phyloP scores from a whole-genome alignment of 2,888 invertebrate species.

The Aleiodes testaceus region DNA sequence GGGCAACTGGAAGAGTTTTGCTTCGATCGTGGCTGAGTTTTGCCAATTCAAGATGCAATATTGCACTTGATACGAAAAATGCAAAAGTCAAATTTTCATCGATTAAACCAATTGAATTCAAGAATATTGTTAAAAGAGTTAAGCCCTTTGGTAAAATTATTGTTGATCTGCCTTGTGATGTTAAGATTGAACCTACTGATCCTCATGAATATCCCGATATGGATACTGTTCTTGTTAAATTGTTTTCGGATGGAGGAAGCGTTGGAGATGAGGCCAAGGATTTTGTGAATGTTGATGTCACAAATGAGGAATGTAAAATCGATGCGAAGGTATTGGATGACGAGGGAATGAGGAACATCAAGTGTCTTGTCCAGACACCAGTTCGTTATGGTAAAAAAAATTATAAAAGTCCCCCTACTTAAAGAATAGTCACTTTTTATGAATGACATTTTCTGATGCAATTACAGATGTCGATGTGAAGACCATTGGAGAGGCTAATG shows the following conservation, averaged over 20 bases:
- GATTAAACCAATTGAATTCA: constrained; percentile 31
- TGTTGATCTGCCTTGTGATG: constrained; percentile 53
- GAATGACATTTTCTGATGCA: neutral
- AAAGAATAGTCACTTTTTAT: neutral
- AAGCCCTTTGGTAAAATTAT: constrained; percentile 53
- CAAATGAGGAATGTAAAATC: constrained; percentile 46
- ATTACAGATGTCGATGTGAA: constrained; percentile 52
- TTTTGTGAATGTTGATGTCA: constrained; percentile 44
- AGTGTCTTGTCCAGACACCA: constrained; percentile 51
- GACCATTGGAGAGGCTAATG: constrained; percentile 43
- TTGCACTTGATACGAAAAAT: constrained; percentile 7
- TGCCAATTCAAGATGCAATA: neutral
- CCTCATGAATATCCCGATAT: constrained; percentile 55
- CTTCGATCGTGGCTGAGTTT: neutral
- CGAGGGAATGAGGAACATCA: constrained; percentile 33
- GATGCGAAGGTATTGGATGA: constrained; percentile 21
- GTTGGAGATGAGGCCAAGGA: constrained; percentile 29
- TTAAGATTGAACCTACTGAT: constrained; percentile 52
- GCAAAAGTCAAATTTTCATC: constrained; percentile 7
- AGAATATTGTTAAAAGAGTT: constrained; percentile 48
- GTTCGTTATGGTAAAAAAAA: constrained; percentile 51
- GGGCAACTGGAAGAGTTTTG: neutral
- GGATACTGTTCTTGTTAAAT: constrained; percentile 51
- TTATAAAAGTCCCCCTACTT: too few species aligned
- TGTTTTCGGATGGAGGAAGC: constrained; percentile 32